Conservation (phyloP, 2,888 invertebrate species). For the Syrista parreyssii region DNA sequence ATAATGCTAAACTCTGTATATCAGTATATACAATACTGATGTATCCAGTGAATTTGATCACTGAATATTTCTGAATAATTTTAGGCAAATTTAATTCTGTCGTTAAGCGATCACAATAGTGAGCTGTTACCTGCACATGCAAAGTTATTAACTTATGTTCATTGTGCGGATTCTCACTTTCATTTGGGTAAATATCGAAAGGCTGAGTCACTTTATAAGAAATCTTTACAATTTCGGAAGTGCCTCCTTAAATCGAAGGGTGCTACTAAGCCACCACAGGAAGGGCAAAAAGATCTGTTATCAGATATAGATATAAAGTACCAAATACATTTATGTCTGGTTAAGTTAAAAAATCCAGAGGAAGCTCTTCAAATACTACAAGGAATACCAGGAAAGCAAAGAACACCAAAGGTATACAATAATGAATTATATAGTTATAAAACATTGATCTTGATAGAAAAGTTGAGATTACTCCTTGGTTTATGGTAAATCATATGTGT, state of each 20-base stretch:
- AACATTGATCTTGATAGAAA: background rate
- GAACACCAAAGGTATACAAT: conserved; percentile 73
- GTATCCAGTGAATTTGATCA: background rate
- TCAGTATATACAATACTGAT: background rate
- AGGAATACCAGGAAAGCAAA: conserved; percentile 73
- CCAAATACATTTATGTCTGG: conserved; percentile 77
- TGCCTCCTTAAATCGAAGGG: conserved; percentile 71
- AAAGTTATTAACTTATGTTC: conserved; percentile 77
- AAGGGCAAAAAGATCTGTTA: conserved; percentile 68
- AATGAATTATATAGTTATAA: background rate
- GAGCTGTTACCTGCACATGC: conserved; percentile 71
- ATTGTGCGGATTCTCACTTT: conserved; percentile 78
- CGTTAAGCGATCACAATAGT: conserved; percentile 75
- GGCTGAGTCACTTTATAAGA: conserved; percentile 76
- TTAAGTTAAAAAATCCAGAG: conserved; percentile 74
- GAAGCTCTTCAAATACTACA: conserved; percentile 72
- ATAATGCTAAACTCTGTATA: background rate
- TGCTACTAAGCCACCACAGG: conserved; percentile 64
- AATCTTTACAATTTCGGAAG: conserved; percentile 75
- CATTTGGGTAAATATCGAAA: conserved; percentile 74
- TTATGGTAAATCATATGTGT: background rate
- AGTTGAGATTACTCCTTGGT: background rate
- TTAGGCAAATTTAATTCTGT: conserved; percentile 75
- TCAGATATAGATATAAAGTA: conserved; percentile 79
- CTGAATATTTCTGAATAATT: conserved; percentile 40